phyloP scores from a whole-genome alignment of 2,797 vertebrate species.

The Spondyliosoma cantharus region DNA sequence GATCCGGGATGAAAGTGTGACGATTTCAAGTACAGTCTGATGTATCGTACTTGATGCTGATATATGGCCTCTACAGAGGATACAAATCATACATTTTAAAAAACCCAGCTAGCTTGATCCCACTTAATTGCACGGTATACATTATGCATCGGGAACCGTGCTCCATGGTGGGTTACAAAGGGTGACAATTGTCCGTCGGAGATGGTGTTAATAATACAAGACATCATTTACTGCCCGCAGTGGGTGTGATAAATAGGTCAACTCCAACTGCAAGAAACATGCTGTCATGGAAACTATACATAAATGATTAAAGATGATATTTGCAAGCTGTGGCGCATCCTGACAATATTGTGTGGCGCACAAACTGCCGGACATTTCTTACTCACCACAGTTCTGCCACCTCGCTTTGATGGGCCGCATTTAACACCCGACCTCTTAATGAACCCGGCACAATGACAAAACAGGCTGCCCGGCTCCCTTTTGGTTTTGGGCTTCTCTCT shows the following conservation, averaged over 20 bases:
- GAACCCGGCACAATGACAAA: slow-evolving; percentile 54
- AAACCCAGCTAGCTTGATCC: slow-evolving; percentile 37
- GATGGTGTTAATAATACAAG: slow-evolving; percentile 60
- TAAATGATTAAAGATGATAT: slow-evolving; percentile 50
- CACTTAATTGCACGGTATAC: slow-evolving; percentile 53
- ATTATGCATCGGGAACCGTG: slow-evolving; percentile 58
- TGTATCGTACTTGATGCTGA: slow-evolving; percentile 28
- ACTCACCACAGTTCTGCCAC: not conserved
- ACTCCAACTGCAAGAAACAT: slow-evolving; percentile 44
- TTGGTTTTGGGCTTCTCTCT: slow-evolving; percentile 38
- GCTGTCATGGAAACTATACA: slow-evolving; percentile 40
- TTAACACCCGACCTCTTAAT: slow-evolving; percentile 51
- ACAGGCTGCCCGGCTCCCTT: slow-evolving; percentile 13
- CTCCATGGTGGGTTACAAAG: slow-evolving; percentile 30
- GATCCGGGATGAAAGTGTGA: slow-evolving; percentile 19
- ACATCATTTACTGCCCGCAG: slow-evolving; percentile 55
- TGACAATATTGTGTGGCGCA: slow-evolving; percentile 6
- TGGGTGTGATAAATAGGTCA: slow-evolving; percentile 65
- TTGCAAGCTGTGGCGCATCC: slow-evolving; percentile 6
- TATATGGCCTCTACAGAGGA: not conserved
- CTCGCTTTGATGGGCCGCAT: slow-evolving; percentile 17
- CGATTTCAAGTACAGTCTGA: slow-evolving; percentile 12
- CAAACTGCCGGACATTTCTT: slow-evolving; percentile 17
- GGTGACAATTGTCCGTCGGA: slow-evolving; percentile 53
- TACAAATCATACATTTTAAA: slow-evolving; percentile 34